These are phyloP conservation scores for Sphaerophoria taeniata DNA, from an alignment of 2,888 invertebrate genomes.

Conservation along the genomic window DNA sequence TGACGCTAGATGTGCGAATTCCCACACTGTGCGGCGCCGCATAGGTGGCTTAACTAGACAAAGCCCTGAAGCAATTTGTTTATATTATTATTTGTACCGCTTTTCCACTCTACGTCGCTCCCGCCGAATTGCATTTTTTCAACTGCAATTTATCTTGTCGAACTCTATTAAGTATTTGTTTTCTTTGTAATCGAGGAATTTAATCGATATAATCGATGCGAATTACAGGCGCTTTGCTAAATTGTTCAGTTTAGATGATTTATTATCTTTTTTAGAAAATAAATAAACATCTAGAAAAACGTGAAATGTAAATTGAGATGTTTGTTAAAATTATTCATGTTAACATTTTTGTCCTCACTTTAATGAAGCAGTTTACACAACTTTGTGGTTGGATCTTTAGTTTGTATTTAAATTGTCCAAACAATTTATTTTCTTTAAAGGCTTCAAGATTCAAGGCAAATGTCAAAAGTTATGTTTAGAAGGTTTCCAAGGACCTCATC, in stretches of 20 bases:
- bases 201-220: not conserved
- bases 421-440: no score
- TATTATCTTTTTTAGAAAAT: not conserved
- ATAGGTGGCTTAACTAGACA: not conserved
- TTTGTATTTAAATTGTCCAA: no score
- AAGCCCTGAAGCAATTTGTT: conserved; percentile 22
- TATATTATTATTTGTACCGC: conserved; percentile 22
- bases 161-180: not conserved
- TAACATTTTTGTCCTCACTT: no score
- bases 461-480: no score
- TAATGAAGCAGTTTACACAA: no score
- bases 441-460: no score
- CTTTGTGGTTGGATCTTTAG: no score
- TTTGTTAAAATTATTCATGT: no score
- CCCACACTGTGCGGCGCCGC: no score
- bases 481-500: no score
- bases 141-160: not conserved
- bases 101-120: not conserved
- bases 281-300: not conserved
- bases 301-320: not conserved
- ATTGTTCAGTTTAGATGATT: conserved; percentile 1
- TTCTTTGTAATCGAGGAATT: not conserved
- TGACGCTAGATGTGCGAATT: no score
- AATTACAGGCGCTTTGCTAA: conserved; percentile 6
- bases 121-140: not conserved